A percentile compares a stretch with the other conserved stretches of the same genome.
Evolutionary conservation across 2,113 vertebrate species (phyloP).

Genomic region (Prolemur simus): DNA sequence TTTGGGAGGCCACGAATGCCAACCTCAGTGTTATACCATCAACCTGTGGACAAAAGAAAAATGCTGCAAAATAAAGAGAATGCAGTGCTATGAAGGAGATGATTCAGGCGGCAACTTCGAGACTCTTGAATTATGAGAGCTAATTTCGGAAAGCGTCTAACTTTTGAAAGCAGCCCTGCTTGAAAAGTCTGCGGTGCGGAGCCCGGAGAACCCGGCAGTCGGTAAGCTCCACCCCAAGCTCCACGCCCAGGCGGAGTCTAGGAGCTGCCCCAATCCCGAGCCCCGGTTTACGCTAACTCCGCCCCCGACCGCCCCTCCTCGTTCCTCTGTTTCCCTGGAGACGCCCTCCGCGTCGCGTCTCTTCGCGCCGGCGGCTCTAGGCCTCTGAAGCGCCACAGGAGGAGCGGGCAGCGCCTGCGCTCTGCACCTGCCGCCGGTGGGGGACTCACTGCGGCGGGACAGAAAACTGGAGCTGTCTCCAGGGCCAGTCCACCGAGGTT

Average conservation of each 20-base stretch:
- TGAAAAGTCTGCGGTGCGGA: not conserved
- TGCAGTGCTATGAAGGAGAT: not conserved
- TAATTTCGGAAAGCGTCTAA: not conserved
- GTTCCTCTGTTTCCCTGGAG: slow-evolving; percentile 73
- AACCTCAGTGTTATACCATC: not conserved
- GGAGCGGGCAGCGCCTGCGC: not conserved
- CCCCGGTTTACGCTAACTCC: not conserved
- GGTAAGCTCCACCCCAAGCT: not conserved
- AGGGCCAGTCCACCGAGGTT: slow-evolving; percentile 45
- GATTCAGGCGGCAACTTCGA: not conserved
- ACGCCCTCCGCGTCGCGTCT: slow-evolving; percentile 52
- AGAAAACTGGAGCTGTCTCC: not conserved
- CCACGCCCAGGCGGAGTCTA: not conserved
- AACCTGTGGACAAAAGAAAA: not conserved
- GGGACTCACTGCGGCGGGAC: not conserved
- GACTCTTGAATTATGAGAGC: not conserved
- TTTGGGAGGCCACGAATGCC: not conserved
- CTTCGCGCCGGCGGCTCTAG: accelerated
- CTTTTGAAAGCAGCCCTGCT: not conserved
- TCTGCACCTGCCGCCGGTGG: not conserved
- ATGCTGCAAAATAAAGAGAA: not conserved
- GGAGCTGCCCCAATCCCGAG: slow-evolving; percentile 24
- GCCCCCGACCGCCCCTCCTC: not conserved
- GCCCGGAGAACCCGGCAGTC: accelerated
- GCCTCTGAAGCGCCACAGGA: accelerated